Evolutionary conservation across 1,140 invertebrate species (phyloP), one percentile per base, ranked within the genome.

Genomic region (Cydia pomonella): DNA sequence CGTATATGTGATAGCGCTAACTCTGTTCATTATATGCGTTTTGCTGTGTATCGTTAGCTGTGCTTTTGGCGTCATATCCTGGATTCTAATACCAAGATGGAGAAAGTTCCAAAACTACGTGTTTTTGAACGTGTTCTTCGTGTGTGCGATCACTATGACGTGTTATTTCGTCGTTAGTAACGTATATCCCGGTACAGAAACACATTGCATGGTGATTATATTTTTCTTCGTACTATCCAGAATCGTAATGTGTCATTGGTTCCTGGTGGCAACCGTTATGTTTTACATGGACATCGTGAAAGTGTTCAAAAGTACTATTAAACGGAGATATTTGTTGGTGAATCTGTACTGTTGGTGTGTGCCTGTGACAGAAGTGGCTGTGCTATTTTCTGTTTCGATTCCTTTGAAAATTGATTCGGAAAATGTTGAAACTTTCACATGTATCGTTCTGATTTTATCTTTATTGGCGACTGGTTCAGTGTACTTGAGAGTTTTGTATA

Each of bases 31-130:
- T 1, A 9, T 69, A n/a, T 69, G 64, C 64, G 25, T 69, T 6
- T 16, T 69, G 5, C 64, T 69, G 6, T 69, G 64, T 9, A 69
- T 69, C 64, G 29, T 18, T 5, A 33, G 64, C 23, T 69, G 27
- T 13, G n/a, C 18, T 16, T 69, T 69, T 27, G 64, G 64, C 29
- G n/a, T 69, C 16, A n/a, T 69, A 69, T 38, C 64, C 29, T 69
- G 64, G 64, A 38, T 69, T 2, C 7, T 69, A 1, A 29, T 69
- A 33, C 27, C 64, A 6, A 69, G 29, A 69, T 69, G 64, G 64
- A 38, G 64, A 38, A 69, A 69, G 64, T 69, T 69, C 64, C 64
- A 69, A 4, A 69, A 69, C 64, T 69, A 69, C 29, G 64, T 69
- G 29, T 69, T 69, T 27, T 7, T 69, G 12, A 69, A 69, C 27